phyloP scores from a whole-genome alignment of 2,888 invertebrate genomes.

The Nomada flava region DNA sequence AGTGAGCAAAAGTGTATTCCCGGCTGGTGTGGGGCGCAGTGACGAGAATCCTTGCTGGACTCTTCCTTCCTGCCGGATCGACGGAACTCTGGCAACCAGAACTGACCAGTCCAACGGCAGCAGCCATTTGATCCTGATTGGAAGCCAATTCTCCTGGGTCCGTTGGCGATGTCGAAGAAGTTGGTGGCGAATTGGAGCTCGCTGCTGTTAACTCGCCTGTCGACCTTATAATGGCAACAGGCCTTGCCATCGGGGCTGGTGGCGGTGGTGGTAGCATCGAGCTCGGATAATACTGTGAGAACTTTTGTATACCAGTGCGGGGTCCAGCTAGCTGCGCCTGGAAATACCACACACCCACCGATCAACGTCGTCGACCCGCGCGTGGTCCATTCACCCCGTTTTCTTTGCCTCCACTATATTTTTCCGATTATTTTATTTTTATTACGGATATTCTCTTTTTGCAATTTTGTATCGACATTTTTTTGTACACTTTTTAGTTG shows the following conservation, averaged over 20 bases:
- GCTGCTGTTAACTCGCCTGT: slow-evolving; percentile 89
- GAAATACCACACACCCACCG: slow-evolving; percentile 82
- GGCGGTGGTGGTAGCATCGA: slow-evolving; percentile 98
- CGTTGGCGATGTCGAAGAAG: slow-evolving; percentile 85
- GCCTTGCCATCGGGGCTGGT: slow-evolving; percentile 97
- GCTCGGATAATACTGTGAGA: slow-evolving; percentile 94
- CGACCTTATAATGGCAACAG: slow-evolving; percentile 97
- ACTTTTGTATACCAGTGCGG: slow-evolving; percentile 85
- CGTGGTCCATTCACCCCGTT: slow-evolving; percentile 78
- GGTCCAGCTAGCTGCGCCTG: slow-evolving; percentile 85
- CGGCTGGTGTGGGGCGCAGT: slow-evolving; percentile 85
- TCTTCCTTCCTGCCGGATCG: slow-evolving; percentile 81
- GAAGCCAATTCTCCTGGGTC: slow-evolving; percentile 81
- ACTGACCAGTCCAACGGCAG: slow-evolving; percentile 82
- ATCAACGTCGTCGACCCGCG: slow-evolving; percentile 81
- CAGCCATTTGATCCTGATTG: slow-evolving; percentile 80
- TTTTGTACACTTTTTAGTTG: not conserved
- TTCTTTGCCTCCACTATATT: slow-evolving; percentile 24
- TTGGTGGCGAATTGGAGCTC: slow-evolving; percentile 87
- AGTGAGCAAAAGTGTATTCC: slow-evolving; percentile 96
- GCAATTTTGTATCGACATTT: not conserved
- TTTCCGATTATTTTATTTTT: not conserved
- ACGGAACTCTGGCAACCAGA: slow-evolving; percentile 82
- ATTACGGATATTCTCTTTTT: not conserved
- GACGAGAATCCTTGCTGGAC: slow-evolving; percentile 84